Evolutionary conservation across 2,797 vertebrate genomes (phyloP).

Genomic region (Vireo griseus): DNA sequence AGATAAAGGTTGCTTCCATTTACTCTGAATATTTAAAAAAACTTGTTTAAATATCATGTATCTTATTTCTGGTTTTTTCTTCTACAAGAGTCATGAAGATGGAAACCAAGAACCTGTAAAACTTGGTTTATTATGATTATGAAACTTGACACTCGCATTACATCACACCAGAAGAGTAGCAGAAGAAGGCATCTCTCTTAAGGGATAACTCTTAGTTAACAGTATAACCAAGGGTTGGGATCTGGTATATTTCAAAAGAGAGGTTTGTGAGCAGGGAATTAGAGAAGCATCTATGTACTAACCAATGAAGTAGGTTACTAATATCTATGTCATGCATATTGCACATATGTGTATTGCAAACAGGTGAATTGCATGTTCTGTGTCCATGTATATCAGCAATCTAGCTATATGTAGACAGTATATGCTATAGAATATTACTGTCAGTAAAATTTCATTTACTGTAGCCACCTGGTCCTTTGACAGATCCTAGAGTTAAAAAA

Average conservation of each 20-base stretch:
- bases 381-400: not conserved
- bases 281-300: not conserved
- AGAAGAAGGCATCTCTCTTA: not conserved
- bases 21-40: conserved; percentile 11
- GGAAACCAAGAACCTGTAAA: not conserved
- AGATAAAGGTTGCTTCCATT: conserved; percentile 29
- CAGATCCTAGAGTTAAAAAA: not conserved
- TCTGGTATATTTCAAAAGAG: not conserved
- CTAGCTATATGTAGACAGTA: not conserved
- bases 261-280: not conserved
- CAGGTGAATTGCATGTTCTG: not conserved
- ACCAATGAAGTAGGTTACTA: not conserved
- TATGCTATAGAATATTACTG: not conserved
- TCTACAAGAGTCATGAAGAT: not conserved
- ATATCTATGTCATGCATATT: not conserved
- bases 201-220: not conserved
- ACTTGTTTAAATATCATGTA: conserved; percentile 2
- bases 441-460: not conserved
- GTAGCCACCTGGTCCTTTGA: not conserved
- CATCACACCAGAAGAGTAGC: not conserved
- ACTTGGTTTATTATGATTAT: not conserved
- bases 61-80: not conserved
- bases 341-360: too few species aligned
- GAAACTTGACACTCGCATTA: not conserved
- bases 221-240: not conserved